Evolutionary conservation across 2,113 vertebrate genomes (phyloP).

Genomic region (Neolamprologus ventralis): DNA sequence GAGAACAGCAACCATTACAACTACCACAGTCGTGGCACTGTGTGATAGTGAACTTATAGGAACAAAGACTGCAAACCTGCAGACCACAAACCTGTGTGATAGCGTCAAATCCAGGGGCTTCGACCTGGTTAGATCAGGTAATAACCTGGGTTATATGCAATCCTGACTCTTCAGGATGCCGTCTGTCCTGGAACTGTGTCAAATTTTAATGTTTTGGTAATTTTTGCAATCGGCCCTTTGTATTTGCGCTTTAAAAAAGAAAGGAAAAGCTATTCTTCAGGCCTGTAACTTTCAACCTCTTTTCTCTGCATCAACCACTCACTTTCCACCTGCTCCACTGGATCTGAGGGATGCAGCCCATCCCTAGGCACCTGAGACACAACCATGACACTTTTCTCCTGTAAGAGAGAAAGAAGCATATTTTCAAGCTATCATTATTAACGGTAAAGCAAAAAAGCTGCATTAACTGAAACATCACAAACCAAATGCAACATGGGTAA

Average conservation of each 20-base stretch:
- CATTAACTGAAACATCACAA: background rate
- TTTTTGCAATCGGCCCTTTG: background rate
- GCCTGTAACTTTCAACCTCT: constrained; percentile 8
- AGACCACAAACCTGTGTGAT: background rate
- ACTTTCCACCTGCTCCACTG: constrained; percentile 40
- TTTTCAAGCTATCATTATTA: constrained; percentile 3
- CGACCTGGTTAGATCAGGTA: background rate
- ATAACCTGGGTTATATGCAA: background rate
- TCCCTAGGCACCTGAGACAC: background rate
- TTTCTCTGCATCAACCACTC: constrained; percentile 44
- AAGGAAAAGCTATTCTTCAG: background rate
- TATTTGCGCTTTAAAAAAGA: background rate
- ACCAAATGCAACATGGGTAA: background rate
- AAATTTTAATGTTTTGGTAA: background rate
- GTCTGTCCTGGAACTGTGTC: background rate
- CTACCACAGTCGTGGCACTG: constrained; percentile 67
- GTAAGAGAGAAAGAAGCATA: constrained; percentile 3
- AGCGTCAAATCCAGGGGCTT: background rate
- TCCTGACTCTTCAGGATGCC: background rate
- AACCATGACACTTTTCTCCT: constrained; percentile 27
- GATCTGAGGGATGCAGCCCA: constrained; percentile 28
- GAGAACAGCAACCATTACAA: constrained; percentile 78
- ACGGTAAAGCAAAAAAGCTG: constrained; percentile 14
- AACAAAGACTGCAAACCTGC: background rate
- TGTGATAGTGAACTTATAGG: constrained; percentile 54